Conservation (phyloP, 1,140 invertebrate genomes). For the Aplysia californica region DNA sequence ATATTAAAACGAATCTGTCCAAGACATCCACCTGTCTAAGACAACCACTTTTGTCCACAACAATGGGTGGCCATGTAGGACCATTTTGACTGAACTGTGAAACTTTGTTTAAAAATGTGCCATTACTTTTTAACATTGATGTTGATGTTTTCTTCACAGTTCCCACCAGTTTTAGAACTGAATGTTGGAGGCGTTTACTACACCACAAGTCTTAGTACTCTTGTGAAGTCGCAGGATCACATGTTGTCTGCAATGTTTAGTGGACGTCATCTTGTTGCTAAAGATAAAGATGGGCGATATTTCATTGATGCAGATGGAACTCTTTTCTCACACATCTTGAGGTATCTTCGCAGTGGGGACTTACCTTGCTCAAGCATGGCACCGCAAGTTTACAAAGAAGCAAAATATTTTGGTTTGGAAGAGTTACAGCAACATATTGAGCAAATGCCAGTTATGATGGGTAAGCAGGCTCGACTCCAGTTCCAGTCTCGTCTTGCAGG, state of each 20-base stretch:
- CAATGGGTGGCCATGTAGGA: too few relatives aligned
- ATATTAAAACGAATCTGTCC: too few relatives aligned
- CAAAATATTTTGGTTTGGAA: constrained; percentile 52
- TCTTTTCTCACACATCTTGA: constrained; percentile 50
- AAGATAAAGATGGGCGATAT: constrained; percentile 58
- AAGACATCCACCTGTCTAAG: too few relatives aligned
- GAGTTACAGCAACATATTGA: constrained; percentile 50
- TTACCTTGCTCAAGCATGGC: constrained; percentile 42
- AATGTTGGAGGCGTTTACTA: constrained; percentile 62
- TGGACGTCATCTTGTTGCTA: constrained; percentile 53
- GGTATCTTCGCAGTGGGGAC: constrained; percentile 52
- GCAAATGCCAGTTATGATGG: constrained; percentile 39
- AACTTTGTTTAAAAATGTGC: too few relatives aligned
- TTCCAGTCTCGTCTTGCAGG: neutral
- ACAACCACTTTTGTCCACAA: too few relatives aligned
- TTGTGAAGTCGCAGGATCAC: constrained; percentile 52
- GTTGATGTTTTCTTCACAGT: constrained; percentile 42
- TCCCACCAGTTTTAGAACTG: constrained; percentile 52
- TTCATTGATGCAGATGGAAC: constrained; percentile 60
- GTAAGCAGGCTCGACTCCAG: constrained; percentile 31
- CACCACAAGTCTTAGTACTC: constrained; percentile 57
- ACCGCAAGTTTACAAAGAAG: constrained; percentile 48
- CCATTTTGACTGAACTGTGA: too few relatives aligned
- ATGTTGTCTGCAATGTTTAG: constrained; percentile 66
- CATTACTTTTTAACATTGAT: too few relatives aligned